A percentile compares a stretch with the other conserved stretches of the same genome.
Conservation (phyloP, 2,888 invertebrate species). For the Dolichomitus sp. region DNA sequence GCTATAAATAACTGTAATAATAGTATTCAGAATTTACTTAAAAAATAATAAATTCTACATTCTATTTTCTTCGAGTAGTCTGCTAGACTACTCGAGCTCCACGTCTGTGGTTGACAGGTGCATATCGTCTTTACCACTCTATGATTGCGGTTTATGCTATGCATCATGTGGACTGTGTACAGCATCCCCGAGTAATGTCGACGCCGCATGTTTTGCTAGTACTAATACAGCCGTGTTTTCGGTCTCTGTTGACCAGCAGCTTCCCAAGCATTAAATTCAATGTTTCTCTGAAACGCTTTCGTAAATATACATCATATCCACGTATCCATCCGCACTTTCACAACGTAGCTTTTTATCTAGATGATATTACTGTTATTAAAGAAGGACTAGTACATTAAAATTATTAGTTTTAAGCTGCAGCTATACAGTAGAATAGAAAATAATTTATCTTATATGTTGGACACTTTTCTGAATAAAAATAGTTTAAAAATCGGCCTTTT, state of each 20-base stretch:
- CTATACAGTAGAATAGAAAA: neutral
- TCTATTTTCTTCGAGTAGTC: too few relatives aligned
- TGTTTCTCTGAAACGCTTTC: neutral
- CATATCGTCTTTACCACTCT: slow-evolving; percentile 33
- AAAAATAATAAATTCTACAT: too few relatives aligned
- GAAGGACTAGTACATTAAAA: neutral
- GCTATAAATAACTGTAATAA: neutral
- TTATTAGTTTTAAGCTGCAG: neutral
- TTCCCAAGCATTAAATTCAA: slow-evolving; percentile 2
- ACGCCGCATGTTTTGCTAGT: slow-evolving; percentile 31
- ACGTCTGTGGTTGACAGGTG: slow-evolving; percentile 46
- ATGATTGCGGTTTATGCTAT: slow-evolving; percentile 10
- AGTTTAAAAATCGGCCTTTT: too few relatives aligned
- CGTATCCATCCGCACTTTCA: neutral
- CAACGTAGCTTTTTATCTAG: neutral
- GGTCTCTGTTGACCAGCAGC: slow-evolving; percentile 21
- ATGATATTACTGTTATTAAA: neutral
- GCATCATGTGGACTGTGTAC: neutral
- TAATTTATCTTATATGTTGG: neutral
- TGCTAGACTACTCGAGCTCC: slow-evolving; percentile 16
- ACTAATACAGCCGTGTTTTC: slow-evolving; percentile 28
- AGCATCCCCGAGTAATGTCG: slow-evolving; percentile 22
- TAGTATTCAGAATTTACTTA: too few relatives aligned
- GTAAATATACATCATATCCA: neutral
- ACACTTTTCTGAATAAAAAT: too few relatives aligned